A percentile compares a stretch with the other conserved stretches of the same genome.
Conservation (phyloP, 2,797 vertebrate species). For the Notoglanidium macrostoma region DNA sequence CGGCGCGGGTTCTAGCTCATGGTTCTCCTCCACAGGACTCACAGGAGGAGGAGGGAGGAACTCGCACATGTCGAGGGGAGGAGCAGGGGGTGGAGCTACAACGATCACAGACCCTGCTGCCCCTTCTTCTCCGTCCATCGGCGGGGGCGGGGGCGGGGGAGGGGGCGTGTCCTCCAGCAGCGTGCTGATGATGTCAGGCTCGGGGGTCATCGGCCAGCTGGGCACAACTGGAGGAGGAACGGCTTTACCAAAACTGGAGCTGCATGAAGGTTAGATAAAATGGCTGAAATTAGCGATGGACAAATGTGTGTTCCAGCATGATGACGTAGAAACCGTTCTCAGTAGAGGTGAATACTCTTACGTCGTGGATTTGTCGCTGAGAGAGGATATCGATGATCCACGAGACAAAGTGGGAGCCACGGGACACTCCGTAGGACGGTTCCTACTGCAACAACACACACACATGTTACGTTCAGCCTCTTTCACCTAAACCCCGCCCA, state of each 20-base stretch:
- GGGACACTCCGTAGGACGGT: slow-evolving; percentile 57
- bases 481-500: neutral
- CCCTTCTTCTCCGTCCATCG: neutral
- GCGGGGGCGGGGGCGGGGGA: neutral
- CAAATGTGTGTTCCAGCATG: neutral
- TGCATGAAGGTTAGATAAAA: slow-evolving; percentile 24
- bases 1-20: slow-evolving; percentile 48
- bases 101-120: neutral
- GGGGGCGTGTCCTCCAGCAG: slow-evolving; percentile 60
- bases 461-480: neutral
- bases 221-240: slow-evolving; percentile 70
- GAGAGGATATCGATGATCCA: slow-evolving; percentile 54
- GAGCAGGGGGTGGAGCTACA: slow-evolving; percentile 24
- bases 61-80: slow-evolving; percentile 47
- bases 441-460: slow-evolving; percentile 48
- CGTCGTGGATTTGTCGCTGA: slow-evolving; percentile 57
- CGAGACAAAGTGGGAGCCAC: slow-evolving; percentile 55
- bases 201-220: slow-evolving; percentile 52
- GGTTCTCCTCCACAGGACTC: slow-evolving; percentile 18
- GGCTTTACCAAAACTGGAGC: slow-evolving; percentile 74
- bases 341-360: slow-evolving; percentile 31
- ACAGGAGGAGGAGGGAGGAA: slow-evolving; percentile 50
- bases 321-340: neutral
- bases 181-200: slow-evolving; percentile 62
- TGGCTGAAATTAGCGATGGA: neutral